Percentiles rank a stretch among this genome's conserved stretches.
Conservation (phyloP, 2,113 vertebrate species). For the Mastomys coucha region DNA sequence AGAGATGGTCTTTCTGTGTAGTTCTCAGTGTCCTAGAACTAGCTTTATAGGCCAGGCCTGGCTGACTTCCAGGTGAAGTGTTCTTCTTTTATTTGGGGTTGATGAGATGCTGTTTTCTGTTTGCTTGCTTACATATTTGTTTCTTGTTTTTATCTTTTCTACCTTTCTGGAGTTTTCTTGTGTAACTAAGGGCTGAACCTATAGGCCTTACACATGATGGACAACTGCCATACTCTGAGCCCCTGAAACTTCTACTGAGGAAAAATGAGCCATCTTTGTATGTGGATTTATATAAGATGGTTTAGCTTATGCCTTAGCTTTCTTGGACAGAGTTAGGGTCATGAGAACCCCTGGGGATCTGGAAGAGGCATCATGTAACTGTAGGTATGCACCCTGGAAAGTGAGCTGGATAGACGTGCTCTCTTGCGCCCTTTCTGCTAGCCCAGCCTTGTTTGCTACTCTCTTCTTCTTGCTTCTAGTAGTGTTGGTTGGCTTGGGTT, state of each 20-base stretch:
- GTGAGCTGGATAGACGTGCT: background rate
- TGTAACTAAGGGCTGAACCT: background rate
- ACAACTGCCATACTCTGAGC: background rate
- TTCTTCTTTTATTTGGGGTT: background rate
- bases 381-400: background rate
- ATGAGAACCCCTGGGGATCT: background rate
- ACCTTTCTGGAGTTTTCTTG: background rate
- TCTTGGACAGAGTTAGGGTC: background rate
- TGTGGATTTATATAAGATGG: background rate
- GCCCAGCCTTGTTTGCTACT: too few relatives aligned
- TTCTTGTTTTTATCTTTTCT: background rate
- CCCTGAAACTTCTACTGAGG: background rate
- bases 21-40: background rate
- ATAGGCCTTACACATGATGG: background rate
- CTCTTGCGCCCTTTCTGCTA: background rate
- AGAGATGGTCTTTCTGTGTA: background rate
- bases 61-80: background rate
- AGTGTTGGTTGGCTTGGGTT: background rate
- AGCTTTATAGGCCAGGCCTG: background rate
- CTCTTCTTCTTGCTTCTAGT: background rate
- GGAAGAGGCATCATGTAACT: background rate
- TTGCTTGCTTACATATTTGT: background rate
- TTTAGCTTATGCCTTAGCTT: background rate
- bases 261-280: background rate
- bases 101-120: background rate